Percentiles rank a stretch among this genome's conserved stretches.
Evolutionary conservation across 2,113 vertebrate species (phyloP).

Genomic region (Piprites chloris): DNA sequence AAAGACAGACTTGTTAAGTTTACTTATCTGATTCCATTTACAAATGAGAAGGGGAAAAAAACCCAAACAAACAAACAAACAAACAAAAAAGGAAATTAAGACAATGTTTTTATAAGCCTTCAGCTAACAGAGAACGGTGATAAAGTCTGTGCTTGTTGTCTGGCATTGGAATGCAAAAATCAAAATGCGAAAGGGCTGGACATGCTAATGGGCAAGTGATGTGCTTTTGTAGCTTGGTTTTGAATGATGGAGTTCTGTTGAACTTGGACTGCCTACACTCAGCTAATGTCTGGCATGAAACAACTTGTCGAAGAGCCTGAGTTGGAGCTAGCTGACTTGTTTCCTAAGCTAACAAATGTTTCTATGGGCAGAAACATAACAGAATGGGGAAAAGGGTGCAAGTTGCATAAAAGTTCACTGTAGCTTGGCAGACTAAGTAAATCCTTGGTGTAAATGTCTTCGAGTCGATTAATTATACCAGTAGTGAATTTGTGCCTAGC

Average conservation of each 20-base stretch:
- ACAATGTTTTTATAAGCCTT: background rate
- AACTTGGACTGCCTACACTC: background rate
- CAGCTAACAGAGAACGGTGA: background rate
- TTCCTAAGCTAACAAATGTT: background rate
- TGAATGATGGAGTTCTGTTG: background rate
- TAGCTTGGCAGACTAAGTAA: background rate
- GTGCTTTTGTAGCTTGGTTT: background rate
- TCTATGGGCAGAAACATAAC: background rate
- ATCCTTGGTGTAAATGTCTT: background rate
- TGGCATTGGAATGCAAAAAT: conserved; percentile 35
- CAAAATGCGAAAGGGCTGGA: conserved; percentile 17
- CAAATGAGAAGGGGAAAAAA: background rate
- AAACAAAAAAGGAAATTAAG: background rate
- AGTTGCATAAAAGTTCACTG: background rate
- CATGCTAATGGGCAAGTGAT: background rate
- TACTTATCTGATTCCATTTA: background rate
- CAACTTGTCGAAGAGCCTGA: background rate
- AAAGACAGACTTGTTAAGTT: background rate
- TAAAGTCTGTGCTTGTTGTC: conserved; percentile 27
- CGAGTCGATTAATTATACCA: conserved; percentile 12
- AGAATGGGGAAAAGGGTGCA: background rate
- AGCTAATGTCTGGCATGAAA: background rate
- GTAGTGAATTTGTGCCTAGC: conserved; percentile 46
- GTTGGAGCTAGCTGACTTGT: background rate
- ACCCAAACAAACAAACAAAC: background rate